These are phyloP conservation scores for Nerophis ophidion DNA, from an alignment of 2,113 vertebrate species.

Conservation along the genomic window DNA sequence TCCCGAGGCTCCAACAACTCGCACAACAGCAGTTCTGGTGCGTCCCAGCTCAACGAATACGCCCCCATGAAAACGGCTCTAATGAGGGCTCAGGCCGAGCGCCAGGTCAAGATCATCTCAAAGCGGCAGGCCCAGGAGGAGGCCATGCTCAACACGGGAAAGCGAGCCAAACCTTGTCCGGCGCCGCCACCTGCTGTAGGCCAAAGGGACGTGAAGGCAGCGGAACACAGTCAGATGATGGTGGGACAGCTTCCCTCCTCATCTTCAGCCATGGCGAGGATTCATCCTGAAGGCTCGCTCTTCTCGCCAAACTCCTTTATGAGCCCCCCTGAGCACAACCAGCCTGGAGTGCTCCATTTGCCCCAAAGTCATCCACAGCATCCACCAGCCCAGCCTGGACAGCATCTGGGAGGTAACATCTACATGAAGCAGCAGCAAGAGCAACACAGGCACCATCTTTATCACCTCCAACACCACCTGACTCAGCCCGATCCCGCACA, in stretches of 20 bases:
- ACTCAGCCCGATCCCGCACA: constrained; percentile 79
- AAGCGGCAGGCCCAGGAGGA: constrained; percentile 90
- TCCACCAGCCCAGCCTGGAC: constrained; percentile 69
- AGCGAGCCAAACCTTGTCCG: constrained; percentile 87
- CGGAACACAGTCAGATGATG: constrained; percentile 84
- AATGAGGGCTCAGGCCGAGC: constrained; percentile 72
- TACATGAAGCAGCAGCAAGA: constrained; percentile 81
- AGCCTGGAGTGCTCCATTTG: constrained; percentile 75
- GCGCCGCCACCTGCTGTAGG: constrained; percentile 39
- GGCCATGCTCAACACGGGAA: constrained; percentile 77
- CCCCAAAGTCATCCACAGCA: constrained; percentile 81
- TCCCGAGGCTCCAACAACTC: constrained; percentile 73
- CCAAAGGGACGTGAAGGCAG: constrained; percentile 81
- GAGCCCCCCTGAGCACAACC: constrained; percentile 76
- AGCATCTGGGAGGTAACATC: constrained; percentile 80
- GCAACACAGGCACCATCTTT: constrained; percentile 83
- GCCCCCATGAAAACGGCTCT: constrained; percentile 72
- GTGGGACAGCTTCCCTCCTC: constrained; percentile 77
- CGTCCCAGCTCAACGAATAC: constrained; percentile 78
- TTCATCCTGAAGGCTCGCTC: constrained; percentile 74
- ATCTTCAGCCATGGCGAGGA: constrained; percentile 70
- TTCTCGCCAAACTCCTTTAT: constrained; percentile 85
- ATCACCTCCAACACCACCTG: constrained; percentile 88
- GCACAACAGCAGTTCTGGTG: constrained; percentile 66
- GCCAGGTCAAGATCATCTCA: constrained; percentile 82